A percentile compares a stretch with the other conserved stretches of the same genome.
phyloP scores from a whole-genome alignment of 30 jellyfish, hydroid and myxozoan genomes.

The Hydra vulgaris region DNA sequence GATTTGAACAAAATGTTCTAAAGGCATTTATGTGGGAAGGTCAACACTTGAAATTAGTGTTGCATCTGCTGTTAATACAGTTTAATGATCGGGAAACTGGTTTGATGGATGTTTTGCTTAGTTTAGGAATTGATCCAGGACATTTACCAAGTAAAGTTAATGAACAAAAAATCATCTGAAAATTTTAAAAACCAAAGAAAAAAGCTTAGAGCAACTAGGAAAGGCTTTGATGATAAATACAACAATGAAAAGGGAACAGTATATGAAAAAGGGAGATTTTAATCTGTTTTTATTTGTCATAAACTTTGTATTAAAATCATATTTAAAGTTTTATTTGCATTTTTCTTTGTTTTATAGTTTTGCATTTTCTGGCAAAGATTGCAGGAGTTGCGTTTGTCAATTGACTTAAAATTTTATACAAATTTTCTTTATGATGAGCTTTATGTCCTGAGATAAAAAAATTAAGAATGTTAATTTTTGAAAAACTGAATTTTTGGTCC shows the following conservation, averaged over 20 bases:
- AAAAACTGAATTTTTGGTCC: conserved; percentile 1
- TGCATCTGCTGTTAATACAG: conserved; percentile 34
- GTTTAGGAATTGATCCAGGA: conserved; percentile 19
- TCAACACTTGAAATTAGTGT: conserved; percentile 30
- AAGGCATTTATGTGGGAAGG: conserved; percentile 27
- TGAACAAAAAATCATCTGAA: neutral
- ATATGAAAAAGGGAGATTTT: no score
- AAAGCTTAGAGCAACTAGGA: no score
- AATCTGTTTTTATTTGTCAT: no score
- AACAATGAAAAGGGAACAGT: no score
- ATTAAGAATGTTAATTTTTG: neutral
- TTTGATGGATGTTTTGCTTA: conserved; percentile 7
- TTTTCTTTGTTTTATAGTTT: no score
- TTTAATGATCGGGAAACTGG: conserved; percentile 51
- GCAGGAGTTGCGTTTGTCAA: neutral
- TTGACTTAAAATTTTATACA: neutral
- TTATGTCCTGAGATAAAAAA: conserved; percentile 4
- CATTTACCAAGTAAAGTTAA: neutral
- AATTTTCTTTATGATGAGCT: neutral
- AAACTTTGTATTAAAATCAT: no score
- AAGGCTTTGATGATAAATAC: no score
- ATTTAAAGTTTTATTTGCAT: no score
- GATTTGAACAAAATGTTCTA: conserved; percentile 38
- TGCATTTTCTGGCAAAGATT: conserved; percentile 6
- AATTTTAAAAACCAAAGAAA: neutral